Evolutionary conservation across 23 tunicate species (phyloP), one percentile per base, ranked within the genome.

Genomic region (Oikopleura dioica): DNA sequence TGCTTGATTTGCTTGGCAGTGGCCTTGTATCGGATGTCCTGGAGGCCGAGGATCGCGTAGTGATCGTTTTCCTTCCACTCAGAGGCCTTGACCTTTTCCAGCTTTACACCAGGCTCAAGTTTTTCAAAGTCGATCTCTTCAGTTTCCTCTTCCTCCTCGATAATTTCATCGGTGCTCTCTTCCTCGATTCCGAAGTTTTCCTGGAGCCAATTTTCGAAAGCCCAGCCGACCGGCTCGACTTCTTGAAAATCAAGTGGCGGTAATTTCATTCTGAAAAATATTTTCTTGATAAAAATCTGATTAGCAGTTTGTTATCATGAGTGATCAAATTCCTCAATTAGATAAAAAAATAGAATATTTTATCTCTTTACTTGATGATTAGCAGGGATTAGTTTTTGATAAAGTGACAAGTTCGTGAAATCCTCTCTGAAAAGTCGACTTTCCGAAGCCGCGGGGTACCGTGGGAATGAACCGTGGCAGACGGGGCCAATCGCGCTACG

Each of bases 61-160:
- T 89, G 96, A 37, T 89, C 96, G 44, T 89, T 89, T 34, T 89
- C 92, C 69, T 91, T 91, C 97, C 97, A 91, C 23, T 79, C 76
- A 44, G 55, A 9, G 55, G 55, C 21, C 55, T 44, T 44, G 9
- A 44, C 21, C 21, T 44, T 44, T 44, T 9, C 9, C 55, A 44
- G 21, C 16, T 44, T 44, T 9, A 44, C 55, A 16, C 55, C 55
- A 16, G 55, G 55, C 55, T 44, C 21, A 9, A 44, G 21, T 21
- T 44, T 21, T 9, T 44, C 55, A 16, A 44, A 9, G 21, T 44
- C 55, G 55, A 44, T 21, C 55, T 9, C 21, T 21, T 44, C 55
- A 44, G 21, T 44, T 44, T 44, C 55, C n/a, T n/a, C n/a, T 44
- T 44, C 55, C 9, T 44, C 55, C 55, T 44, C 55, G 55, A 9